phyloP scores from a whole-genome alignment of 1,140 invertebrate genomes.

The Platyscapa corneri region DNA sequence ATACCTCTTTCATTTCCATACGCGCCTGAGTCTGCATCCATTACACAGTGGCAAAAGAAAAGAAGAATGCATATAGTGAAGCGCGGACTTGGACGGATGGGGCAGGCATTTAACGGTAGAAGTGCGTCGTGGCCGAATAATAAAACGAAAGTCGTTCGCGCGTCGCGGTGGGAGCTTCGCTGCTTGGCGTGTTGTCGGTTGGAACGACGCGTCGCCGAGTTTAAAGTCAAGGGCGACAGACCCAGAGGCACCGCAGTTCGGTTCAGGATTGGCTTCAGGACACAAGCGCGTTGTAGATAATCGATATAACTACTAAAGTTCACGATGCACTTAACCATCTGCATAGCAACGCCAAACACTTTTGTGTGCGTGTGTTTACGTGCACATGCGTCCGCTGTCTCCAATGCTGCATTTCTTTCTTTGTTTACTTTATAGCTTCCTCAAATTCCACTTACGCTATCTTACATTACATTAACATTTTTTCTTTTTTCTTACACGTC shows the following conservation, averaged over 20 bases:
- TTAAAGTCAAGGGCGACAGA: conserved; percentile 69
- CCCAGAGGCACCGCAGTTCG: conserved; percentile 53
- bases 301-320: conserved; percentile 72
- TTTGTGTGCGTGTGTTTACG: no score
- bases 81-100: background rate
- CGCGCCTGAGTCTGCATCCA: background rate
- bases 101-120: background rate
- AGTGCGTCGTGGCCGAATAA: background rate
- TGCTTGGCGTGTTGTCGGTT: background rate
- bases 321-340: conserved; percentile 65
- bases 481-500: no score
- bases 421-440: background rate
- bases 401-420: background rate
- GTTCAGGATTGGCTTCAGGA: conserved; percentile 44
- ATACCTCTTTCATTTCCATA: background rate
- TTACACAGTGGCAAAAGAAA: background rate
- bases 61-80: background rate
- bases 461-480: no score
- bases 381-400: background rate
- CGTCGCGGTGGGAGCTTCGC: background rate
- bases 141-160: background rate
- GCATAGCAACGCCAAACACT: conserved; percentile 29
- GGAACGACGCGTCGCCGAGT: conserved; percentile 1
- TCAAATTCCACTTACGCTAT: background rate
- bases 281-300: conserved; percentile 58